These are phyloP conservation scores for Heliocidaris erythrogramma DNA, from an alignment of 35 echinoderm and acorn worm genomes.

Conservation along the genomic window DNA sequence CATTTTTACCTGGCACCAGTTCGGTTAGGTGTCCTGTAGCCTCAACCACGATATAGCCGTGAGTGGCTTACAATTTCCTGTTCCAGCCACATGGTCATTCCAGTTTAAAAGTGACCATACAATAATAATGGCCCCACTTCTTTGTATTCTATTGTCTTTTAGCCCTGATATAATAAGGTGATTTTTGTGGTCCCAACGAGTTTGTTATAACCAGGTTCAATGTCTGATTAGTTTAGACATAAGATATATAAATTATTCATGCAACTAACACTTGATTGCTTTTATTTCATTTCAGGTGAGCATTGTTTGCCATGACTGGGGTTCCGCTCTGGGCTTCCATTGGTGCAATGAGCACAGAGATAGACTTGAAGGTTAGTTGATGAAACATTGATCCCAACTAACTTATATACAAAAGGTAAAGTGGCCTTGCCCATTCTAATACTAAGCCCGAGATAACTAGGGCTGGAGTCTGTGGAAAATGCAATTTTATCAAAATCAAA, in stretches of 20 bases:
- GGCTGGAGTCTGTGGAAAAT: too few species aligned
- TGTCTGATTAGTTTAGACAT: background rate
- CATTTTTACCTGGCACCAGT: too few species aligned
- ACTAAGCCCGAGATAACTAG: background rate
- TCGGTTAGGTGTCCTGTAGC: too few species aligned
- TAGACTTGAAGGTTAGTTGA: constrained; percentile 51
- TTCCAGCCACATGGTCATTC: too few species aligned
- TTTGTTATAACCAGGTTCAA: background rate
- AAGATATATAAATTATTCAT: background rate
- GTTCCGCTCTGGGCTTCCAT: constrained; percentile 81
- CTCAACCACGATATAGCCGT: too few species aligned
- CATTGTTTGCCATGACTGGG: constrained; percentile 92
- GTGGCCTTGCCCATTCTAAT: background rate
- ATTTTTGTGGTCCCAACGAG: too few species aligned
- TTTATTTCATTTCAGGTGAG: constrained; percentile 47
- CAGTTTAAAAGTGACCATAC: too few species aligned
- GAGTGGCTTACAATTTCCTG: too few species aligned
- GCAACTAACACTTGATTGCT: background rate
- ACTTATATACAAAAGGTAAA: background rate
- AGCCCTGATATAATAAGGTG: too few species aligned
- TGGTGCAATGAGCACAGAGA: constrained; percentile 72
- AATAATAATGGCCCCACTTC: background rate
- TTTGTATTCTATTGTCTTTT: background rate
- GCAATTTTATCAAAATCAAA: too few species aligned
- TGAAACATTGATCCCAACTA: background rate